Percentiles rank a stretch among this genome's conserved stretches.
Conservation (phyloP, 2,797 vertebrate species). For the Cirrhinus molitorella region DNA sequence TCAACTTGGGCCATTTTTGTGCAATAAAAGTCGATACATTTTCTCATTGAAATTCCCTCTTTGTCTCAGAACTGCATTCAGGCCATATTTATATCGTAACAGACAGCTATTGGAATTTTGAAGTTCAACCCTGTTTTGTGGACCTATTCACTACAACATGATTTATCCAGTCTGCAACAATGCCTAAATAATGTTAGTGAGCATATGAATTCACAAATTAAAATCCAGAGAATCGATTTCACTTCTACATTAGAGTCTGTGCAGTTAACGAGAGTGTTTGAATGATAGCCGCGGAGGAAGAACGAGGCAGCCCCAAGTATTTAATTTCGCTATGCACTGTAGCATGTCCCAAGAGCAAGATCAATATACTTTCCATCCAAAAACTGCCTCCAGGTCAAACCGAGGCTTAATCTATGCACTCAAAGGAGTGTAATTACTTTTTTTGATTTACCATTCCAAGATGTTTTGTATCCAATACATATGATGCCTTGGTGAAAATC, state of each 20-base stretch:
- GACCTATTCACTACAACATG: slow-evolving; percentile 18
- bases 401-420: slow-evolving; percentile 21
- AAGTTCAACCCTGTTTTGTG: background rate
- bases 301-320: slow-evolving; percentile 38
- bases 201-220: slow-evolving; percentile 13
- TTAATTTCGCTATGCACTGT: slow-evolving; percentile 53
- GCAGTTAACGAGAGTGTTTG: slow-evolving; percentile 36
- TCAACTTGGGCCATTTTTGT: background rate
- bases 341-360: slow-evolving; percentile 44
- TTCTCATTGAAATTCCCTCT: background rate
- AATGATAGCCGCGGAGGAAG: slow-evolving; percentile 41
- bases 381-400: slow-evolving; percentile 34
- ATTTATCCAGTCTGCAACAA: slow-evolving; percentile 9
- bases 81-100: background rate
- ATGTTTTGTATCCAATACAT: slow-evolving; percentile 3
- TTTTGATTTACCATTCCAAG: background rate
- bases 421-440: slow-evolving; percentile 40
- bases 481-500: background rate
- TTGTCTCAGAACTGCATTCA: background rate
- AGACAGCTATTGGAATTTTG: background rate
- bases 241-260: slow-evolving; percentile 7
- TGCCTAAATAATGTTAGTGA: background rate
- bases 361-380: slow-evolving; percentile 48
- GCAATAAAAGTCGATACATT: background rate
- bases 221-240: slow-evolving; percentile 28